phyloP scores from a whole-genome alignment of 1,140 invertebrate genomes.

The Lucilia cuprina region DNA sequence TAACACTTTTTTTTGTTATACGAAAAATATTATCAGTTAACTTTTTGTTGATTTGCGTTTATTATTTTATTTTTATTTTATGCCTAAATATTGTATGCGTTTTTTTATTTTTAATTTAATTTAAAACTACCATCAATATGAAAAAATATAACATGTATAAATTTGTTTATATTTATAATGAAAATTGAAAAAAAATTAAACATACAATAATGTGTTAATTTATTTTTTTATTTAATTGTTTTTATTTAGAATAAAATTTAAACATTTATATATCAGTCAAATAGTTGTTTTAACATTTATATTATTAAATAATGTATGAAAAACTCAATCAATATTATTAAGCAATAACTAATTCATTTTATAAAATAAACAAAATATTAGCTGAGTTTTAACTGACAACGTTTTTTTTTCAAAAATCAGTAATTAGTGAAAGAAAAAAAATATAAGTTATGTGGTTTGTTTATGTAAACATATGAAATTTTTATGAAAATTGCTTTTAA shows the following conservation, averaged over 20 bases:
- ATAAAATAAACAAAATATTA: neutral
- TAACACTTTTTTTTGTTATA: neutral
- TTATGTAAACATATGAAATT: neutral
- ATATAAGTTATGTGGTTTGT: too few species aligned
- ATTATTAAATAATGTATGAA: neutral
- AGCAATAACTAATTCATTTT: neutral
- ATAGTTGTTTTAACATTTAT: neutral
- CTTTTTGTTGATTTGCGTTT: neutral
- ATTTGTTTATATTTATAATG: neutral
- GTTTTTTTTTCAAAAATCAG: too few species aligned
- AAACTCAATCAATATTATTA: neutral
- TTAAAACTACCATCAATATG: slow-evolving; percentile 2
- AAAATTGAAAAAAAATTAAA: neutral
- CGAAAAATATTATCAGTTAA: slow-evolving; percentile 32
- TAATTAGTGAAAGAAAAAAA: too few species aligned
- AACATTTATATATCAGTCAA: slow-evolving; percentile 14
- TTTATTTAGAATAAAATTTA: slow-evolving; percentile 5
- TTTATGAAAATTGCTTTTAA: neutral
- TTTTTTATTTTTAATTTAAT: neutral
- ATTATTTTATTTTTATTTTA: neutral
- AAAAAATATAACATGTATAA: slow-evolving; percentile 33
- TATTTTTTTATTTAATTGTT: neutral
- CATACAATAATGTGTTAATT: neutral
- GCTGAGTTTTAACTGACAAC: neutral
- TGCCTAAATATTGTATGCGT: neutral